phyloP scores from a whole-genome alignment of 2,113 vertebrate genomes.

The Crypturellus undulatus region DNA sequence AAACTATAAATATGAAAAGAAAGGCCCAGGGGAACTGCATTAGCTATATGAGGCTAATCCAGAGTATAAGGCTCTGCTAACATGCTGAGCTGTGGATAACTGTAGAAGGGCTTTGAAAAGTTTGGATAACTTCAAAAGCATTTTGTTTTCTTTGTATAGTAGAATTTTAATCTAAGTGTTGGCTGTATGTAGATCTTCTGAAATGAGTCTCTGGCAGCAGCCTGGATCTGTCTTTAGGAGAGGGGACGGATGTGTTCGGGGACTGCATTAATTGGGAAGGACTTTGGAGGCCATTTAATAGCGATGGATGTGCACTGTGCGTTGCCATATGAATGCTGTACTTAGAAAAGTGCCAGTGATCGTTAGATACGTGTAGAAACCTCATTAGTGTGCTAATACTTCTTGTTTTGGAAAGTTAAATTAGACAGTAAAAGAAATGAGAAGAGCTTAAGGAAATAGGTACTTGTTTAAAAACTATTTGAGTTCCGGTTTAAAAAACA shows the following conservation, averaged over 20 bases:
- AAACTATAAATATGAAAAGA: background rate
- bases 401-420: slow-evolving; percentile 50
- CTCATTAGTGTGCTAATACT: slow-evolving; percentile 60
- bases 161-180: background rate
- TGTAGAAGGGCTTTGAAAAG: background rate
- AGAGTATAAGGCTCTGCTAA: background rate
- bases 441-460: slow-evolving; percentile 32
- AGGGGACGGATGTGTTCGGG: background rate
- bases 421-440: slow-evolving; percentile 36
- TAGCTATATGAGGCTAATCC: background rate
- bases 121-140: background rate
- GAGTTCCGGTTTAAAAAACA: slow-evolving; percentile 17
- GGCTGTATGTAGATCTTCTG: background rate
- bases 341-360: slow-evolving; percentile 34
- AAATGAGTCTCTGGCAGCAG: background rate
- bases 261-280: slow-evolving; percentile 16
- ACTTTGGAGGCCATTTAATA: slow-evolving; percentile 34
- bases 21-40: background rate
- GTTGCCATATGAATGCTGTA: slow-evolving; percentile 18
- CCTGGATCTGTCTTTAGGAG: background rate
- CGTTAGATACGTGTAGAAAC: slow-evolving; percentile 43
- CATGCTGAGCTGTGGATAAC: background rate
- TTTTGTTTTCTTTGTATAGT: background rate
- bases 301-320: background rate
- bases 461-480: background rate